These are phyloP conservation scores for Habroteleia sp. DNA, from an alignment of 2,888 invertebrate species.

Conservation along the genomic window DNA sequence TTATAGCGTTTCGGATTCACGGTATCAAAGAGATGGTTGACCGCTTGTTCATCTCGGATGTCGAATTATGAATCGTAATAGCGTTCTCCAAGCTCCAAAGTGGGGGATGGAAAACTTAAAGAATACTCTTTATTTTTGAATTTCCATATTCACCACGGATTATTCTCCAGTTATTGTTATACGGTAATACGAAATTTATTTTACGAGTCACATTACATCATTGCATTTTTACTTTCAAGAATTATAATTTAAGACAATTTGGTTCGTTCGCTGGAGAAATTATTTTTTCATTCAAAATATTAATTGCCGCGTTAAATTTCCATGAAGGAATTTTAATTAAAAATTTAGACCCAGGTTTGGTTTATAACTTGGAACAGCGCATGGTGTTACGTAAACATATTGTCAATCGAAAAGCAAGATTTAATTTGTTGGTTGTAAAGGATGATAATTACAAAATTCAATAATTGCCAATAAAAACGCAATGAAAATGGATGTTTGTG, in stretches of 20 bases:
- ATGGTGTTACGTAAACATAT: too few species aligned
- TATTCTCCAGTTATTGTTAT: constrained; percentile 2
- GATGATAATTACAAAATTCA: too few species aligned
- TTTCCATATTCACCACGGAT: too few species aligned
- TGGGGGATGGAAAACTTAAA: constrained; percentile 10
- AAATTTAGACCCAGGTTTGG: too few species aligned
- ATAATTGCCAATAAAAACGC: too few species aligned
- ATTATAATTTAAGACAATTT: constrained; percentile 3
- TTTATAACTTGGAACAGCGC: too few species aligned
- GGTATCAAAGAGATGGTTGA: constrained; percentile 59
- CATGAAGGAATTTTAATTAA: too few species aligned
- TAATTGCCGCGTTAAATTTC: too few species aligned
- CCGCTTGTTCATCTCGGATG: constrained; percentile 39
- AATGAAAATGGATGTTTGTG: too few species aligned
- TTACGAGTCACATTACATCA: constrained; percentile 2
- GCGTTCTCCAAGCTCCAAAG: constrained; percentile 19
- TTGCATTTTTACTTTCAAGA: background rate
- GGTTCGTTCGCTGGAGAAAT: background rate
- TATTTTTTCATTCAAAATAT: too few species aligned
- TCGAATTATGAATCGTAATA: constrained; percentile 25
- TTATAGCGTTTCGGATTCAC: constrained; percentile 71
- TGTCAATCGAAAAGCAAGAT: too few species aligned
- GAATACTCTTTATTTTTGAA: constrained; percentile 9
- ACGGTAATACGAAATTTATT: background rate
- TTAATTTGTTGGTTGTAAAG: too few species aligned